These are phyloP conservation scores for Adineta ricciae DNA, from an alignment of 2,888 invertebrate species.

Conservation along the genomic window DNA sequence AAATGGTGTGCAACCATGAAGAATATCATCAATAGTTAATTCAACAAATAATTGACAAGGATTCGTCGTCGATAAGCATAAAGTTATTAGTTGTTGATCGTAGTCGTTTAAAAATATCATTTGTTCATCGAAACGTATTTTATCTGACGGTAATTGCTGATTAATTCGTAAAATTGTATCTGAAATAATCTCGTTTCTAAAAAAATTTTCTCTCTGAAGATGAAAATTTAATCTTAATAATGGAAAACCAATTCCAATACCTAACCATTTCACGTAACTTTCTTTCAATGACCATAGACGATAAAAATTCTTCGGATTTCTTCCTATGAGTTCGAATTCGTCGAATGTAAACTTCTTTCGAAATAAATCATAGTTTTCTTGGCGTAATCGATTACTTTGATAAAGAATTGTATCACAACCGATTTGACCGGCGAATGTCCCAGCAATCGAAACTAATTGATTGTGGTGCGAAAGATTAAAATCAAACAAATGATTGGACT, in stretches of 20 bases:
- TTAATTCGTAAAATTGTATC: neutral
- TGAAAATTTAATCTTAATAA: slow-evolving; percentile 7
- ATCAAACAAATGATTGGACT: slow-evolving; percentile 17
- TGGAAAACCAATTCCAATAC: slow-evolving; percentile 25
- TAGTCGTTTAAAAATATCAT: neutral
- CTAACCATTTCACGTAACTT: slow-evolving; percentile 31
- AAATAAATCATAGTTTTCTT: neutral
- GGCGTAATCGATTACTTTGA: neutral
- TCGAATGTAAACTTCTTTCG: slow-evolving; percentile 25
- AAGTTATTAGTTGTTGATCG: slow-evolving; percentile 15
- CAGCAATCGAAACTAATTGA: neutral
- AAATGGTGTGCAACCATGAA: neutral
- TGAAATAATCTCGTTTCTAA: neutral
- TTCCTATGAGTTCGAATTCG: slow-evolving; percentile 17
- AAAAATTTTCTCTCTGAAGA: neutral
- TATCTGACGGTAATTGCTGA: neutral
- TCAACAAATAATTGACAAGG: slow-evolving; percentile 8
- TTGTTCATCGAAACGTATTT: neutral
- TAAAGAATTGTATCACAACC: slow-evolving; percentile 18
- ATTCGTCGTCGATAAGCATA: neutral
- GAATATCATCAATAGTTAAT: neutral
- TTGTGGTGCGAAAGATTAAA: slow-evolving; percentile 29
- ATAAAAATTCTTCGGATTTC: slow-evolving; percentile 21
- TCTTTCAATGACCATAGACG: slow-evolving; percentile 33
- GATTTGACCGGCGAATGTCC: neutral